Evolutionary conservation across 2,113 vertebrate genomes (phyloP).

Genomic region (Alosa alosa): DNA sequence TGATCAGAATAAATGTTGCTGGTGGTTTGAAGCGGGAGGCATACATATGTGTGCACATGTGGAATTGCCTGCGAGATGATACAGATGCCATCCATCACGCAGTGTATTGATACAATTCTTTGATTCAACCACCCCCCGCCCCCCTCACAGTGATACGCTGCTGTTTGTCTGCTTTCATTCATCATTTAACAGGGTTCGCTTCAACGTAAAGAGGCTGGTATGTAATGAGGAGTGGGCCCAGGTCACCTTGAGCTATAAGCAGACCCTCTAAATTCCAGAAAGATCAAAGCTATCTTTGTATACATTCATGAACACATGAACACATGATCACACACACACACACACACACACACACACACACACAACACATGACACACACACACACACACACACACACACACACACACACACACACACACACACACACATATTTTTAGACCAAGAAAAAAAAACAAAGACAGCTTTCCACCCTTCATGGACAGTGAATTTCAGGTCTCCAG

Average conservation of each 20-base stretch:
- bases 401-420: not conserved
- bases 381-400: not conserved
- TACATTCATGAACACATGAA: not conserved
- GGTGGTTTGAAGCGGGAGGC: not conserved
- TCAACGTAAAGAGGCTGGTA: constrained; percentile 9
- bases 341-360: not conserved
- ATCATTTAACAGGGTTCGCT: constrained; percentile 36
- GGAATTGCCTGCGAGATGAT: not conserved
- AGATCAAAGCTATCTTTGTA: constrained; percentile 5
- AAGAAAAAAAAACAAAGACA: constrained; percentile 34
- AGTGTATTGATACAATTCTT: constrained; percentile 36
- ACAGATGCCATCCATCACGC: constrained; percentile 38
- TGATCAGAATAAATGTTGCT: constrained; percentile 26
- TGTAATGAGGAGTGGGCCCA: constrained; percentile 44
- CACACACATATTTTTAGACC: constrained; percentile 44
- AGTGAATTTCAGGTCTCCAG: constrained; percentile 37
- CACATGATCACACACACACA: not conserved
- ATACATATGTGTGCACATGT: not conserved
- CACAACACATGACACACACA: no score
- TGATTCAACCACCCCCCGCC: constrained; percentile 12
- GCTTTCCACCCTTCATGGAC: constrained; percentile 38
- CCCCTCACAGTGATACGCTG: not conserved
- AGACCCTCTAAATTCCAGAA: constrained; percentile 29
- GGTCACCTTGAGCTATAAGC: constrained; percentile 58
- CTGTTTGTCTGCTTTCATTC: not conserved